Evolutionary conservation across 2,113 vertebrate genomes (phyloP).

Genomic region (Hucho hucho): DNA sequence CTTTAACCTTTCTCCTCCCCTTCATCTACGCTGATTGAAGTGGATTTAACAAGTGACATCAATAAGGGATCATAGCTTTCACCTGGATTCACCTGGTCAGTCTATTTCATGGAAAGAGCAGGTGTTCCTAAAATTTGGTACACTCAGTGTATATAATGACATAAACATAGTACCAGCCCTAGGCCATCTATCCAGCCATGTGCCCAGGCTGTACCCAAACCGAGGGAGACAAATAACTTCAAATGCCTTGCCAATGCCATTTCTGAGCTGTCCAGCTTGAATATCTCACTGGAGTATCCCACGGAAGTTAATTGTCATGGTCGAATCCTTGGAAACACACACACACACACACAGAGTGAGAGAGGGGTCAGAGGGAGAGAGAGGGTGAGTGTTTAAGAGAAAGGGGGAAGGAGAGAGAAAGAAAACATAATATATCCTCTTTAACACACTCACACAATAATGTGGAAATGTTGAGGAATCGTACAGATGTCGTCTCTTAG

Average conservation of each 20-base stretch:
- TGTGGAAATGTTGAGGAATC: slow-evolving; percentile 5
- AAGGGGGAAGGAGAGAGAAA: too few relatives aligned
- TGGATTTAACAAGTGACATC: too few relatives aligned
- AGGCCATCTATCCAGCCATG: neutral
- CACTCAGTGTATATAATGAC: neutral
- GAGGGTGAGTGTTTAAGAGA: too few relatives aligned
- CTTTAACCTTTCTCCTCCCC: too few relatives aligned
- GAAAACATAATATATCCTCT: neutral
- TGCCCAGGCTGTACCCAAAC: neutral
- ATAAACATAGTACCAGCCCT: neutral
- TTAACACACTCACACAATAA: neutral
- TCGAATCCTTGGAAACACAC: slow-evolving; percentile 4
- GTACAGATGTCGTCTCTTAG: slow-evolving; percentile 12
- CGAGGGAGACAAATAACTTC: neutral
- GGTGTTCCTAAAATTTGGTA: too few relatives aligned
- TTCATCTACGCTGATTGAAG: too few relatives aligned
- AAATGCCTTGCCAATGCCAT: slow-evolving; percentile 11
- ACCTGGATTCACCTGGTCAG: too few relatives aligned
- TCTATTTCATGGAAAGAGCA: too few relatives aligned
- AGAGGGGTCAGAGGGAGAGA: too few relatives aligned
- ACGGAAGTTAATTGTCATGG: neutral
- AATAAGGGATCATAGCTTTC: too few relatives aligned
- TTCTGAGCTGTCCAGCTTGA: slow-evolving; percentile 9
- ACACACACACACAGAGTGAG: neutral
- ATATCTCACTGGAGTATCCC: neutral